phyloP scores from a whole-genome alignment of 2,113 vertebrate genomes.

The Seriola dumerili region DNA sequence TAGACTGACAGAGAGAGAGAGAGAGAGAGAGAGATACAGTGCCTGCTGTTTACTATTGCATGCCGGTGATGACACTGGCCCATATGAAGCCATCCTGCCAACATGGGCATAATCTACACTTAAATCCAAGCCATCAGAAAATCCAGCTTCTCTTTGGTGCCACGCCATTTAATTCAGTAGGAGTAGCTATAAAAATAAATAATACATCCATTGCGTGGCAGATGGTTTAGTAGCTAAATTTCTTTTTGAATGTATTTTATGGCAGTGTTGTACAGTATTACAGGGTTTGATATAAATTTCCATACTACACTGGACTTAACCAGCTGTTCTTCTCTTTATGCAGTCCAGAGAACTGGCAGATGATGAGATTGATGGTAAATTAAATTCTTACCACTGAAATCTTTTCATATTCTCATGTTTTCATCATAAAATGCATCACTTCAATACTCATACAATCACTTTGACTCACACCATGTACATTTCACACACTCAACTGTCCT shows the following conservation, averaged over 20 bases:
- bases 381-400: not conserved
- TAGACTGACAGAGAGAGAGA: not conserved
- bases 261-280: not conserved
- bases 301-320: not conserved
- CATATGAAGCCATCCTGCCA: constrained; percentile 3
- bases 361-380: constrained; percentile 86
- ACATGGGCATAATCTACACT: not conserved
- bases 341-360: constrained; percentile 83
- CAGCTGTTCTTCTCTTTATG: constrained; percentile 17
- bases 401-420: not conserved
- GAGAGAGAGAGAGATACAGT: not conserved
- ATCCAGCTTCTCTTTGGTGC: constrained; percentile 5
- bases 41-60: not conserved
- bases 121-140: constrained; percentile 9
- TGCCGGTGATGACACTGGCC: not conserved
- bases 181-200: not conserved
- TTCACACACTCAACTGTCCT: not conserved
- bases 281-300: not conserved
- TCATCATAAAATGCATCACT: not conserved
- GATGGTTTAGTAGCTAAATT: not conserved
- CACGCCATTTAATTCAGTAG: not conserved
- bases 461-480: not conserved
- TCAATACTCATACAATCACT: not conserved
- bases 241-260: not conserved
- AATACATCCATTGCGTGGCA: not conserved